phyloP scores from a whole-genome alignment of 2,797 vertebrate genomes.

The Anabas testudineus region DNA sequence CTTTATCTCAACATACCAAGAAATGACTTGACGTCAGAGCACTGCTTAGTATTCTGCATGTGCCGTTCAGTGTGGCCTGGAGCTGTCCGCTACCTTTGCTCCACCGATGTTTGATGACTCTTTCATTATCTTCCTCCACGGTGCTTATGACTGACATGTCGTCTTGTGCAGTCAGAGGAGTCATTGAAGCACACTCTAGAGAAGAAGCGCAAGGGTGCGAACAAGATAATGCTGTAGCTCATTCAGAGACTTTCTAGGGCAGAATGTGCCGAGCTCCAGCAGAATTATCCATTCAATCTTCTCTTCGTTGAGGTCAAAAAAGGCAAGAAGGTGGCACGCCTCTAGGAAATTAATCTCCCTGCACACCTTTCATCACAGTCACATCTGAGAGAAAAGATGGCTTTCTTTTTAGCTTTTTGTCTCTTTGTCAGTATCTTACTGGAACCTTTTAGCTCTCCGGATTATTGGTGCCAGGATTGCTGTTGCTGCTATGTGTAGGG shows the following conservation, averaged over 20 bases:
- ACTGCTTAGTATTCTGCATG: conserved; percentile 46
- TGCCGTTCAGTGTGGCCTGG: conserved; percentile 48
- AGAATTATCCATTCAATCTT: conserved; percentile 76
- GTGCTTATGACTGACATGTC: conserved; percentile 57
- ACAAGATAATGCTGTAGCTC: conserved; percentile 56
- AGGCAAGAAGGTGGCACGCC: conserved; percentile 64
- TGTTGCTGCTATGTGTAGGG: conserved; percentile 42
- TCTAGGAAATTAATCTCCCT: conserved; percentile 74
- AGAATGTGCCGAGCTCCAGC: conserved; percentile 51
- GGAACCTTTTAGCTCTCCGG: conserved; percentile 30
- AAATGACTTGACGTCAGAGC: background rate
- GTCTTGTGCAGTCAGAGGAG: conserved; percentile 44
- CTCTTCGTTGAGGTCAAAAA: conserved; percentile 61
- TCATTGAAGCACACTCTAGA: conserved; percentile 34
- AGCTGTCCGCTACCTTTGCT: conserved; percentile 58
- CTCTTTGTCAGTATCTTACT: conserved; percentile 47
- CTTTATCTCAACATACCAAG: conserved; percentile 18
- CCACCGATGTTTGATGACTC: conserved; percentile 62
- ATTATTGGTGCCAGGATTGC: conserved; percentile 42
- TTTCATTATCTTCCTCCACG: conserved; percentile 66
- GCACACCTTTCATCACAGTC: conserved; percentile 65
- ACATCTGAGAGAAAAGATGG: conserved; percentile 55
- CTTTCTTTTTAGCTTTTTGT: conserved; percentile 32
- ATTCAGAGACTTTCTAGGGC: conserved; percentile 46
- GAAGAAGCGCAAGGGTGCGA: conserved; percentile 41